Evolutionary conservation across 1,140 invertebrate genomes (phyloP), one percentile per base, ranked within the genome.

Genomic region (Heterodera carotae): DNA sequence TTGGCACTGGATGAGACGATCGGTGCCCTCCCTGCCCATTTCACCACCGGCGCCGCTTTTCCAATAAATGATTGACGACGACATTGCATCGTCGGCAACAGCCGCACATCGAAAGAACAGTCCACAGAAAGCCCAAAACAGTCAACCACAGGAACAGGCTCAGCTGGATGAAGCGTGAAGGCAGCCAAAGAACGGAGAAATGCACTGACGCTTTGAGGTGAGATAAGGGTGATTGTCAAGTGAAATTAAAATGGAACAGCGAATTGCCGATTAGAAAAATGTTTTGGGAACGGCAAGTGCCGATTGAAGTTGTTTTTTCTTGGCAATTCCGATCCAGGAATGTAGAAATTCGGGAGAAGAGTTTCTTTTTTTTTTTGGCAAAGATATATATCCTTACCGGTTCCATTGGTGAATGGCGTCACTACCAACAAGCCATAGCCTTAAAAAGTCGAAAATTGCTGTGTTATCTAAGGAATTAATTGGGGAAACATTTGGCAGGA

Each of bases 171-270:
- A 31, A 31, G 27, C 62, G 62, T 4, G 62, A 66, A n/a, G 62
- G 62, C n/a, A 66, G 25, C 62, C 62, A 66, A 15, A 66, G 62
- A 5, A 66, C 62, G 12, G 62, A 66, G 27, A 66, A 66, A 29
- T 66, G 62, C 27, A 34, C 62, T 27, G 22, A 34, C 6, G 62
- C 48, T 56, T 56, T 22, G 22, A 8, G 36, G 36, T 39, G 36
- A 10, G 36, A 10, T 4, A 10, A 10, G 39, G 39, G 39, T 6
- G 39, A 2, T 8, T 6, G 39, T 8, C 12, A 43, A 8, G 6
- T 43, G 39, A 43, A 43, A 43, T 43, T 43, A 43, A n/a, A 43
- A 8, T 39, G 36, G 36, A 39, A 39, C 4, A 39, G 10, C 36
- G 10, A 39, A 39, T 6, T 39, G 36, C 10, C n/a, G n/a, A n/a